Base-by-base conservation (phyloP, 2,888 invertebrate species). In the Villa cingulata region DNA sequence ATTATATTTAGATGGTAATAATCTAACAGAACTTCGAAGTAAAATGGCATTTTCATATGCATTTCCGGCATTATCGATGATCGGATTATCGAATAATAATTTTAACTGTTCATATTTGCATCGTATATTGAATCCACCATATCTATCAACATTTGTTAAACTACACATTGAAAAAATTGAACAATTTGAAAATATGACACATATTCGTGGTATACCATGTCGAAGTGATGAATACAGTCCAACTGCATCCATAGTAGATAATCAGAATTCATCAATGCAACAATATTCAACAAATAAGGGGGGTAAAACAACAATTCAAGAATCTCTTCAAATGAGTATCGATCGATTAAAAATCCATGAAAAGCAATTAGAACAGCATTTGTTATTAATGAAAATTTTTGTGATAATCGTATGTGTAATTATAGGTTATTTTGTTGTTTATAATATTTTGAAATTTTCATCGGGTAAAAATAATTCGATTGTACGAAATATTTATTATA, bases 91-190 rank as follows among this genome's bases (percentile, higher is more conserved):
- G 0, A 55, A 58, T 4, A 68, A 68, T 50, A 59, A 57, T 9
- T 68, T 68, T 53, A 68, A 67, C 29, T 68, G 68, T 38, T 61
- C 66, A 6, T 67, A 68, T 19, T 54, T 68, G 15, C 65, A 66
- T 36, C 58, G 58, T 49, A 54, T 67, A 18, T 54, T 67, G 3
- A 59, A 66, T 6, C 60, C 63, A 2, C 66, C 66, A 0, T 61
- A 58, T 40, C 52, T 66, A 5, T 51, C 49, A 3, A 56, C 61
- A 2, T 54, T 61, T 4, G 64, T 66, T 0, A 48, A 54, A 23
- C 51, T 67, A 17, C 60, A 66, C 37, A 65, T 65, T 4, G 65
- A 65, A 17, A 62, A 62, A 5, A 63, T 64, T n/a, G 27, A n/a
- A 14, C 4, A 19, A 16, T 43, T 46, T 34, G 61, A 55, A 27